phyloP scores from a whole-genome alignment of 2,888 invertebrate species.

The Ormyrus labotus region DNA sequence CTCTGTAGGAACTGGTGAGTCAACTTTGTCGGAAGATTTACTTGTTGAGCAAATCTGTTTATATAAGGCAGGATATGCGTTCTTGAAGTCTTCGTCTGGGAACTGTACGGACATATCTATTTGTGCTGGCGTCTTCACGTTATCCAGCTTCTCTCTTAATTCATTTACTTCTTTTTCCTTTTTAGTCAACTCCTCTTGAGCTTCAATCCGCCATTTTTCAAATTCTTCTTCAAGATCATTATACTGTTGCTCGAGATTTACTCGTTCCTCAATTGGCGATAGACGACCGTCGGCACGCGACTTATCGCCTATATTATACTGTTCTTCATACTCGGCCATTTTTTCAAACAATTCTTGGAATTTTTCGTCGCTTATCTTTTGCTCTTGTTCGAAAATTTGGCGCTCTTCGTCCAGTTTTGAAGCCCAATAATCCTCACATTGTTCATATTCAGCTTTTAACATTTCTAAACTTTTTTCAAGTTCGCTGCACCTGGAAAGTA shows the following conservation, averaged over 20 bases:
- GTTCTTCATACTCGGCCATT: slow-evolving; percentile 88
- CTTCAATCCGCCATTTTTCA: slow-evolving; percentile 78
- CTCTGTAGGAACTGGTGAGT: background rate
- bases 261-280: slow-evolving; percentile 87
- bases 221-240: slow-evolving; percentile 84
- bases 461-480: slow-evolving; percentile 86
- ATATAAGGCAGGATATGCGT: slow-evolving; percentile 39
- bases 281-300: slow-evolving; percentile 77
- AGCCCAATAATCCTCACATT: slow-evolving; percentile 92
- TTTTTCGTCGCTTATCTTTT: slow-evolving; percentile 85
- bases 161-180: slow-evolving; percentile 79
- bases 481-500: slow-evolving; percentile 79
- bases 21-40: background rate
- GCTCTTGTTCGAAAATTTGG: slow-evolving; percentile 85
- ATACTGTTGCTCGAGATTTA: slow-evolving; percentile 84
- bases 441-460: slow-evolving; percentile 87
- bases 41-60: slow-evolving; percentile 23
- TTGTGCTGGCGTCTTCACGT: slow-evolving; percentile 20
- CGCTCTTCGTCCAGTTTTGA: slow-evolving; percentile 88
- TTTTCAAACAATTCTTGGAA: slow-evolving; percentile 84
- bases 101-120: slow-evolving; percentile 65
- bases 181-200: slow-evolving; percentile 77
- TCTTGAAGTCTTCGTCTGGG: slow-evolving; percentile 60
- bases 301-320: slow-evolving; percentile 79
- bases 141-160: slow-evolving; percentile 73